Conservation (phyloP, 2,888 invertebrate genomes). For the Philopedon plagiatum region DNA sequence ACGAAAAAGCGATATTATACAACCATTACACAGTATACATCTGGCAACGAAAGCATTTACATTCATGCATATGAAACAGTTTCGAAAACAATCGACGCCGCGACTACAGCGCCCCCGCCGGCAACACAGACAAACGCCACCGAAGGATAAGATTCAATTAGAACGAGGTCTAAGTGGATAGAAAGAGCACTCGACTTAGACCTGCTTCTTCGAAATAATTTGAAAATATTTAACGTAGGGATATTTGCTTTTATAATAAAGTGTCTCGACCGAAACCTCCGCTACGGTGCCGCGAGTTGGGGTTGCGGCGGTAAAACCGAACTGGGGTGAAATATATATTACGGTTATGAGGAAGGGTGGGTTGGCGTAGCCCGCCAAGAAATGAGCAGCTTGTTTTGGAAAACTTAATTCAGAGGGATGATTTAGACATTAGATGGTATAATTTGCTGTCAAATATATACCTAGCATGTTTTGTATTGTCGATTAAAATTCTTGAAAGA, state of each 20-base stretch:
- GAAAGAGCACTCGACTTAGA: conserved; percentile 57
- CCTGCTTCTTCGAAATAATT: conserved; percentile 61
- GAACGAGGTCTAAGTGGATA: conserved; percentile 64
- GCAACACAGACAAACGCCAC: conserved; percentile 50
- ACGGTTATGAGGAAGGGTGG: conserved; percentile 5
- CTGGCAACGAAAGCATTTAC: conserved; percentile 57
- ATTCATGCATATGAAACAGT: conserved; percentile 66
- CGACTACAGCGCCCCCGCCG: conserved; percentile 34
- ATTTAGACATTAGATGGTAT: not conserved
- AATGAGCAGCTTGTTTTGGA: conserved; percentile 18
- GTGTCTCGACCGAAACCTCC: conserved; percentile 27
- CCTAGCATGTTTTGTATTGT: too few relatives aligned
- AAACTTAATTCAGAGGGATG: conserved; percentile 10
- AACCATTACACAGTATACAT: conserved; percentile 60
- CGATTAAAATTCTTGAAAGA: too few relatives aligned
- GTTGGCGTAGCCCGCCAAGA: not conserved
- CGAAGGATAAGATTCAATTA: conserved; percentile 66
- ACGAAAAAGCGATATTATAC: conserved; percentile 58
- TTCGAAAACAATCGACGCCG: conserved; percentile 59
- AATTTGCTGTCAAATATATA: not conserved
- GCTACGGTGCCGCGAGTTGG: conserved; percentile 10
- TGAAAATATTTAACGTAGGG: conserved; percentile 67
- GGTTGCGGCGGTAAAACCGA: conserved; percentile 6
- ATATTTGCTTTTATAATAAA: conserved; percentile 67
- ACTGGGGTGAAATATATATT: conserved; percentile 25